phyloP scores from a whole-genome alignment of 2,113 vertebrate genomes.

The Pseudorhombus dupliciocellatus region DNA sequence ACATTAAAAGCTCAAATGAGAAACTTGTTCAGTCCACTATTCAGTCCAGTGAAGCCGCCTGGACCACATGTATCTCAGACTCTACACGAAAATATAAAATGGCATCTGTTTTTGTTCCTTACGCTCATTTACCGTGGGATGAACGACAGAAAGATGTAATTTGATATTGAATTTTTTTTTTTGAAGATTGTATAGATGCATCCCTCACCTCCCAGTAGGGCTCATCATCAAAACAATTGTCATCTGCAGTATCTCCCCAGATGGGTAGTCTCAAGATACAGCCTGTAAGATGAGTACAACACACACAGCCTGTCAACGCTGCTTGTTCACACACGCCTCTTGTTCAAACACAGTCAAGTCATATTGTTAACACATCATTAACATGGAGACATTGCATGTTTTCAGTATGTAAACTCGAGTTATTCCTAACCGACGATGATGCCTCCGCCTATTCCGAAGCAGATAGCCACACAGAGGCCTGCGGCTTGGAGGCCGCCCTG shows the following conservation, averaged over 20 bases:
- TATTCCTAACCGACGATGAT: conserved; percentile 86
- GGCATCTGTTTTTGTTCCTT: too few relatives aligned
- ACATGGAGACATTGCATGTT: not conserved
- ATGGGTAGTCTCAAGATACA: conserved; percentile 89
- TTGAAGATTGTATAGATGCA: not conserved
- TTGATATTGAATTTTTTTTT: too few relatives aligned
- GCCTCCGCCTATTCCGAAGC: conserved; percentile 90
- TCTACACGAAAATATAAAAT: too few relatives aligned
- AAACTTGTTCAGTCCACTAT: too few relatives aligned
- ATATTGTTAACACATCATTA: not conserved
- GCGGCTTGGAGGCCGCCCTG: conserved; percentile 92
- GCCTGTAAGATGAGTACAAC: conserved; percentile 76
- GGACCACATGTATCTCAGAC: too few relatives aligned
- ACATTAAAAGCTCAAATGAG: too few relatives aligned
- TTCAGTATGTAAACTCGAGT: not conserved
- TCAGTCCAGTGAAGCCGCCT: too few relatives aligned
- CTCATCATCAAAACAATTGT: conserved; percentile 92
- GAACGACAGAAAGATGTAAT: not conserved
- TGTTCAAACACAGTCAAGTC: not conserved
- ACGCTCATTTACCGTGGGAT: not conserved
- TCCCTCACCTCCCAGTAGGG: conserved; percentile 93
- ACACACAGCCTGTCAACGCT: not conserved
- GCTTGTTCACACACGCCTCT: not conserved
- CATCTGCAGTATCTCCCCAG: conserved; percentile 90
- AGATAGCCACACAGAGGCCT: conserved; percentile 87